These are phyloP conservation scores for Clarias magur DNA, from an alignment of 2,113 vertebrate genomes.

Conservation along the genomic window DNA sequence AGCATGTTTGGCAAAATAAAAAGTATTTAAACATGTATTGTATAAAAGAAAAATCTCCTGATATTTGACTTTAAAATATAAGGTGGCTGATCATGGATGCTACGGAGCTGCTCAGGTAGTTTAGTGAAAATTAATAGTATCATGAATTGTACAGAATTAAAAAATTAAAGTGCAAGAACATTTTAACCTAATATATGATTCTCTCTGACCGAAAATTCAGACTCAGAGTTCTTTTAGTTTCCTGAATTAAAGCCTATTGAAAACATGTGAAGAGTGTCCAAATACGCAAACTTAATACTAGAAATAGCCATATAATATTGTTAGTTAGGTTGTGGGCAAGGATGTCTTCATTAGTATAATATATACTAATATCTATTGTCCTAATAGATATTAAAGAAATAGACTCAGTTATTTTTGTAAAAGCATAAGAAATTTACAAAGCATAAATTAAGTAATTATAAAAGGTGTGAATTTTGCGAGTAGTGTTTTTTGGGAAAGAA, in stretches of 20 bases:
- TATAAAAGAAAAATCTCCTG: neutral
- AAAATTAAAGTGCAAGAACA: neutral
- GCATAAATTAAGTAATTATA: neutral
- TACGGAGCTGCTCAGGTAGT: neutral
- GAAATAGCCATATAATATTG: neutral
- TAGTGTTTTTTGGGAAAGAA: neutral
- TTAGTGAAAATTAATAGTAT: neutral
- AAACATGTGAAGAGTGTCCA: neutral
- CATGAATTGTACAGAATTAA: neutral
- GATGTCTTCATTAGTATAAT: neutral
- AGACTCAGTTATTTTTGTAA: neutral
- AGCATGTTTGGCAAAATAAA: neutral
- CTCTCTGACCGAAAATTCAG: neutral
- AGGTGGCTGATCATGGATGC: neutral
- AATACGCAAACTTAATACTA: neutral
- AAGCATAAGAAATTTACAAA: neutral
- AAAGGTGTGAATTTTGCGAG: neutral
- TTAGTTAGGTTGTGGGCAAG: neutral
- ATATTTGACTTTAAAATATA: neutral
- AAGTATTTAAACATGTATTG: too few species aligned
- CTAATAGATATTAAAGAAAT: too few species aligned
- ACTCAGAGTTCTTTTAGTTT: neutral
- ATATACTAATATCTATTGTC: too few species aligned
- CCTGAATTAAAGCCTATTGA: neutral
- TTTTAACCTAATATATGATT: neutral